Conservation (phyloP, 2,113 vertebrate genomes). For the Climacteris rufus region DNA sequence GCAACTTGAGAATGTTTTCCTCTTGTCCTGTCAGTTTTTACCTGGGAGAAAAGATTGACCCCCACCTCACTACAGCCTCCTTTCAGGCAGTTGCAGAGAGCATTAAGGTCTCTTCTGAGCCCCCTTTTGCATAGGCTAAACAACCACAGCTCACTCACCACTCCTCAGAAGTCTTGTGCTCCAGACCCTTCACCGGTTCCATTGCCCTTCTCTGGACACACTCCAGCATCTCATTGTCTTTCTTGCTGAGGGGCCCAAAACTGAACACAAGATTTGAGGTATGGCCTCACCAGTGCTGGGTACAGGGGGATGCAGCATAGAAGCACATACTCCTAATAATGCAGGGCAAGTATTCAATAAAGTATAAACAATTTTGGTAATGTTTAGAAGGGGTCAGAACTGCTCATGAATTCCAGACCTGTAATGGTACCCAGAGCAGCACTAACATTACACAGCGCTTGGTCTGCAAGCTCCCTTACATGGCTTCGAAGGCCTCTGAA, state of each 20-base stretch:
- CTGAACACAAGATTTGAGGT: not conserved
- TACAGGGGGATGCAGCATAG: not conserved
- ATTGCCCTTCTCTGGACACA: not conserved
- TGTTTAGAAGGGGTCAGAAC: not conserved
- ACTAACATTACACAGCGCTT: not conserved
- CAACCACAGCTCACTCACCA: not conserved
- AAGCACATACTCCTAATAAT: not conserved
- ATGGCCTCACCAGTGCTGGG: not conserved
- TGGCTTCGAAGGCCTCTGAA: not conserved
- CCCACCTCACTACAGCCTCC: not conserved
- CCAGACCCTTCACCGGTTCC: not conserved
- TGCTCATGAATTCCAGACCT: not conserved
- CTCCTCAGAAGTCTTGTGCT: not conserved
- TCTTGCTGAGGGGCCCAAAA: not conserved
- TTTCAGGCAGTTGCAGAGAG: not conserved
- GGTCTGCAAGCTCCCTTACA: not conserved
- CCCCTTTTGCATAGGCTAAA: not conserved
- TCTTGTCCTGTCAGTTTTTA: not conserved
- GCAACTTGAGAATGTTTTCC: not conserved
- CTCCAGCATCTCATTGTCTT: not conserved
- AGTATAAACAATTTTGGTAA: not conserved
- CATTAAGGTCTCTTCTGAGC: not conserved
- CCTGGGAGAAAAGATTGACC: not conserved
- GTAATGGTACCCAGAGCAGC: not conserved
- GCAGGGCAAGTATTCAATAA: not conserved